Conservation (phyloP, 2,113 vertebrate genomes). For the Falco punctatus region DNA sequence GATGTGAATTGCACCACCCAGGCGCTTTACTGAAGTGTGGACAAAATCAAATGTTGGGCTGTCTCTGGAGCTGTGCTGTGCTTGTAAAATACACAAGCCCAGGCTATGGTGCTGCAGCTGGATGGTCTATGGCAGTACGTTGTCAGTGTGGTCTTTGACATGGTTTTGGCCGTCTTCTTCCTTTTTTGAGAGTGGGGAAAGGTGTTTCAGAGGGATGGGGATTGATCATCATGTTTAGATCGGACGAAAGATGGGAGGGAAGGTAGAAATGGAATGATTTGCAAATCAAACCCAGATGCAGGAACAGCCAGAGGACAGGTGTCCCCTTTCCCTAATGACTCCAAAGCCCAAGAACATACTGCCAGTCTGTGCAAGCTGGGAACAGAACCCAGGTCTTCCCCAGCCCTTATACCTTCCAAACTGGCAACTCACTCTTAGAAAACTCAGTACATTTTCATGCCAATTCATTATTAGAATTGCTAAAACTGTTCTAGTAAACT, state of each 20-base stretch:
- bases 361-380: neutral
- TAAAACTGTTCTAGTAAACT: neutral
- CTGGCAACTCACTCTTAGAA: neutral
- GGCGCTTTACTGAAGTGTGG: neutral
- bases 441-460: neutral
- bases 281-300: neutral
- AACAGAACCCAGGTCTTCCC: neutral
- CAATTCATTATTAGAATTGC: neutral
- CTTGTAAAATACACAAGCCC: neutral
- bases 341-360: neutral
- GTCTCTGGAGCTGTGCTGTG: neutral
- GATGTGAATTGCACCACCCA: too few species aligned
- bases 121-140: neutral
- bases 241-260: neutral
- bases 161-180: too few species aligned
- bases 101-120: neutral
- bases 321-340: neutral
- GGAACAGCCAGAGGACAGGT: neutral
- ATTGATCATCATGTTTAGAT: neutral
- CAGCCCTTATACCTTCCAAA: neutral
- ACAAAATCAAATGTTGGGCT: neutral
- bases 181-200: neutral
- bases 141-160: neutral
- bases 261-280: neutral
- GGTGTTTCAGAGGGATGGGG: neutral